Conservation (phyloP, 1,140 invertebrate genomes). For the Maniola jurtina region DNA sequence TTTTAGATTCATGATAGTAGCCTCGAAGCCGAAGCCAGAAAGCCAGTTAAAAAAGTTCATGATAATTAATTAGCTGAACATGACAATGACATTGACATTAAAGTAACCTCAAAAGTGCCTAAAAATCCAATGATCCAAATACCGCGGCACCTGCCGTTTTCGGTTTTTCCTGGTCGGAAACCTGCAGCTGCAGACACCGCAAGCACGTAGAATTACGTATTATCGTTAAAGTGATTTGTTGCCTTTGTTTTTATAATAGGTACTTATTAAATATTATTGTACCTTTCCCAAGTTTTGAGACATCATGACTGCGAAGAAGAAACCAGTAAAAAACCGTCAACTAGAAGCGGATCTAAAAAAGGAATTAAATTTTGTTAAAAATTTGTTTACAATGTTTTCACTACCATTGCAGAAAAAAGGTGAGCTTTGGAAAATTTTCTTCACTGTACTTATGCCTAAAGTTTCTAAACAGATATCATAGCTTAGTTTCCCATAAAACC, state of each 20-base stretch:
- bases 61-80: too few species aligned
- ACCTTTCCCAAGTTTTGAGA: background rate
- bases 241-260: too few species aligned
- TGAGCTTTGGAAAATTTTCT: slow-evolving; percentile 22
- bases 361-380: slow-evolving; percentile 64
- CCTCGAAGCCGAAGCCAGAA: too few species aligned
- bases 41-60: too few species aligned
- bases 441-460: background rate
- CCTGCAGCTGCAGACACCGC: too few species aligned
- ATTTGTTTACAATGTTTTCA: slow-evolving; percentile 54
- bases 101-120: too few species aligned
- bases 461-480: background rate
- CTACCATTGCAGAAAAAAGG: slow-evolving; percentile 55
- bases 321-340: slow-evolving; percentile 18
- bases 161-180: too few species aligned
- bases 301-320: slow-evolving; percentile 19
- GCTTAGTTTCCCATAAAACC: slow-evolving; percentile 1
- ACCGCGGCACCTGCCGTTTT: too few species aligned
- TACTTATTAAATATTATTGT: background rate
- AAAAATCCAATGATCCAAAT: too few species aligned
- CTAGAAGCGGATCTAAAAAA: slow-evolving; percentile 40
- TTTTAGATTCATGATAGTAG: too few species aligned
- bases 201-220: too few species aligned
- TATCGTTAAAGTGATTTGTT: background rate
- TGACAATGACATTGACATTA: too few species aligned